Base-by-base conservation (phyloP, 2,888 invertebrate species). In the Ormia ochracea region DNA sequence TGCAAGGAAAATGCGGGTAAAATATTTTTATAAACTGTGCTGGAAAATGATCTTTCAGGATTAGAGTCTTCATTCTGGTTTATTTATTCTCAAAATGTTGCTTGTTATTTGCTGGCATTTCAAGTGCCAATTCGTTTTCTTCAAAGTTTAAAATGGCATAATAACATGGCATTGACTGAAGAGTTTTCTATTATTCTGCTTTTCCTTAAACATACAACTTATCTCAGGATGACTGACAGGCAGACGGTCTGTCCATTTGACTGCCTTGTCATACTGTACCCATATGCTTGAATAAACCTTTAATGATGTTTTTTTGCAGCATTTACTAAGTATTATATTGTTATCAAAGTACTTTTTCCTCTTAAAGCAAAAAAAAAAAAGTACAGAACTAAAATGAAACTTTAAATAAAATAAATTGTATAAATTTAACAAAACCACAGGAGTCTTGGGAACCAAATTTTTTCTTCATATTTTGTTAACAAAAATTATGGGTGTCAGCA, bases 111-210 rank as follows among this genome's bases (percentile, higher is more conserved):
- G 52, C 59, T 68, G 23, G 2, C 21, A 63, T 38, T 45, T 63
- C 28, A 69, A 76, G 76, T 69, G 69, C 17, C 76, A 76, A 69
- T 69, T 63, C 59, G 43, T 68, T 59, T 66, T 59, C 59, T 58
- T 50, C 12, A 52, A 76, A 69, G 69, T 59, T 78, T 65, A 65
- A 68, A 73, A 68, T 73, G 74, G 63, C 78, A 69, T 74, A 74
- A 74, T 78, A 78, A 78, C 69, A 36, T 65, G 74, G 59, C 69
- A 75, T 75, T 79, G 79, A 79, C 70, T 75, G 70, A 74, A 75
- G 74, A 75, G 69, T 79, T 56, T 63, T 63, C 56, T 65, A 26
- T 63, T 38, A 66, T 54, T 43, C 21, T 48, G 33, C 56, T 36
- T 36, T 26, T 33, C 41, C 19, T 28, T 6, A 52, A 36, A 31